Conservation (phyloP, 2,888 invertebrate species). For the Scaptomyza tumidula region DNA sequence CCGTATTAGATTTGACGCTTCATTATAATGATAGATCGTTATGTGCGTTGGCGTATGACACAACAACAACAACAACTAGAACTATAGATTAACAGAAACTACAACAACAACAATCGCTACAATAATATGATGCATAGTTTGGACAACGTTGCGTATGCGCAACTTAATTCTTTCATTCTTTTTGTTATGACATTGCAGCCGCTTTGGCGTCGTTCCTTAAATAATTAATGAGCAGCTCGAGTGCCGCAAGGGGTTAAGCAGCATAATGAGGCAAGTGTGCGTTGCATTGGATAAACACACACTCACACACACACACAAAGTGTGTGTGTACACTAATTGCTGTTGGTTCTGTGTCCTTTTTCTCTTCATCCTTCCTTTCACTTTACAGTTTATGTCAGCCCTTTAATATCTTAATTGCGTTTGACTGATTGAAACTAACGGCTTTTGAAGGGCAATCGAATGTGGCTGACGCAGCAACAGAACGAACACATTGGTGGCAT, state of each 20-base stretch:
- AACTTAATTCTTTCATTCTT: slow-evolving; percentile 47
- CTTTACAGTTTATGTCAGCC: slow-evolving; percentile 18
- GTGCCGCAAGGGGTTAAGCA: slow-evolving; percentile 40
- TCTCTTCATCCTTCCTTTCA: not conserved
- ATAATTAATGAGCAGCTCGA: slow-evolving; percentile 75
- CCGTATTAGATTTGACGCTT: slow-evolving; percentile 76
- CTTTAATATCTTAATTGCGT: slow-evolving; percentile 69
- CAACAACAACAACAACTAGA: slow-evolving; percentile 7
- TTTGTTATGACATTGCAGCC: slow-evolving; percentile 51
- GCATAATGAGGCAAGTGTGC: slow-evolving; percentile 64
- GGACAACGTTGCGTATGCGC: slow-evolving; percentile 64
- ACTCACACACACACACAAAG: too few relatives aligned
- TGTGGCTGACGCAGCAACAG: slow-evolving; percentile 4
- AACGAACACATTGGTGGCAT: slow-evolving; percentile 9
- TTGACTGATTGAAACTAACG: slow-evolving; percentile 68
- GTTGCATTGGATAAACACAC: slow-evolving; percentile 20
- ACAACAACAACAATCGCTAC: not conserved
- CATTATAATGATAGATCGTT: slow-evolving; percentile 77
- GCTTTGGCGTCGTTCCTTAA: slow-evolving; percentile 62
- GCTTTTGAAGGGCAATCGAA: slow-evolving; percentile 46
- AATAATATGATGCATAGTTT: slow-evolving; percentile 36
- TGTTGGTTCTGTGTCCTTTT: slow-evolving; percentile 8
- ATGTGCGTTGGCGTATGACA: slow-evolving; percentile 57
- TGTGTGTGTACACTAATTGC: slow-evolving; percentile 45
- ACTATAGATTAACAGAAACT: not conserved